Conservation (phyloP, 2,113 vertebrate species). For the Bagarius yarrelli region DNA sequence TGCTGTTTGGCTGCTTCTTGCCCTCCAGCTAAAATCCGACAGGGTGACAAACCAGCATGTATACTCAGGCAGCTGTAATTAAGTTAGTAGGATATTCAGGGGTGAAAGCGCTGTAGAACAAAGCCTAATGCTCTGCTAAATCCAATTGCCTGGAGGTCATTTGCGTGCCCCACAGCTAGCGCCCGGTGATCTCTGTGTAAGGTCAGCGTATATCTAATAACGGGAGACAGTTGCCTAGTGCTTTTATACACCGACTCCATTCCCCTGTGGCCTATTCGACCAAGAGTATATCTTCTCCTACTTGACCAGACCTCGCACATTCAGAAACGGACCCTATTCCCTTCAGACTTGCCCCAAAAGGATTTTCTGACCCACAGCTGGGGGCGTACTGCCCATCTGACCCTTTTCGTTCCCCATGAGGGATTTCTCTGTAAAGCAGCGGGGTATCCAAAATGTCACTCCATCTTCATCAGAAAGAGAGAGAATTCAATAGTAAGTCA, state of each 20-base stretch:
- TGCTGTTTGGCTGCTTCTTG: not conserved
- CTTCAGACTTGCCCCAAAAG: not conserved
- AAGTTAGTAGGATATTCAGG: conserved; percentile 44
- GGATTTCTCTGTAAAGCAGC: conserved; percentile 15
- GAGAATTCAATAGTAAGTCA: conserved; percentile 34
- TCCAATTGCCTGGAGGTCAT: conserved; percentile 50
- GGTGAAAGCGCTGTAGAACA: conserved; percentile 30
- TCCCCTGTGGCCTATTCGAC: conserved; percentile 37
- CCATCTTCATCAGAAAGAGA: conserved; percentile 43
- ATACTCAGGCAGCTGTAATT: conserved; percentile 37
- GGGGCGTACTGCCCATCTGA: conserved; percentile 28
- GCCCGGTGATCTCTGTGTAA: conserved; percentile 34
- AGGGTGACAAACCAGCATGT: conserved; percentile 34
- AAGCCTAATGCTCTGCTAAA: conserved; percentile 52
- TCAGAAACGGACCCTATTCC: conserved; percentile 17
- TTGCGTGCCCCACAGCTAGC: conserved; percentile 21
- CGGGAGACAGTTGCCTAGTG: conserved; percentile 41
- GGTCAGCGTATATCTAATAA: conserved; percentile 51
- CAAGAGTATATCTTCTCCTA: conserved; percentile 38
- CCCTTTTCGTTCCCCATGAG: conserved; percentile 27
- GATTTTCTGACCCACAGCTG: conserved; percentile 45
- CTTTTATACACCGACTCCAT: conserved; percentile 33
- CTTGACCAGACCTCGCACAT: conserved; percentile 33
- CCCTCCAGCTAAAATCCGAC: conserved; percentile 28
- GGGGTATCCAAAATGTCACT: conserved; percentile 42